Conservation (phyloP, 2,113 vertebrate species). For the Chinchilla lanigera region DNA sequence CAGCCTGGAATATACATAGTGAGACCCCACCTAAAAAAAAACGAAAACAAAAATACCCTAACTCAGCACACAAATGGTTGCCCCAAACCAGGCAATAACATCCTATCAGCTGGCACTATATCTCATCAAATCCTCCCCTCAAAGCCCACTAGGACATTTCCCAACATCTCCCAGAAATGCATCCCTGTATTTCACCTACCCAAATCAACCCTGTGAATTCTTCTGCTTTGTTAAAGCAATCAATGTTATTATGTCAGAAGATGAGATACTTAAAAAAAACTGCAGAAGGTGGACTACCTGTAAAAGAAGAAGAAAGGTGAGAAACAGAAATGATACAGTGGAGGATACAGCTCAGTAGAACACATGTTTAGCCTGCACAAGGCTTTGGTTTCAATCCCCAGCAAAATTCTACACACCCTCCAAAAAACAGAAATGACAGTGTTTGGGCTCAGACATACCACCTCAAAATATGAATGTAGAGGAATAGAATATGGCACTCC, state of each 20-base stretch:
- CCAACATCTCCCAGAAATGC: background rate
- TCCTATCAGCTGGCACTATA: background rate
- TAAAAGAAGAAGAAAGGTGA: slow-evolving; percentile 22
- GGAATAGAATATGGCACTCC: background rate
- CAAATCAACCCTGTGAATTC: background rate
- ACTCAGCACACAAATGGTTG: background rate
- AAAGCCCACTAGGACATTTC: background rate
- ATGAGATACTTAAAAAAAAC: background rate
- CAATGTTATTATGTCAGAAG: background rate
- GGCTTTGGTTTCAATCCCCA: background rate
- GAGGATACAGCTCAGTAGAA: background rate
- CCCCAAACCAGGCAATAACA: background rate
- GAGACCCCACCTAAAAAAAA: background rate
- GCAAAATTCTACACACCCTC: background rate
- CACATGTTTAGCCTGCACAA: background rate
- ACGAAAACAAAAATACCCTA: background rate
- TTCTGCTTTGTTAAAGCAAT: background rate
- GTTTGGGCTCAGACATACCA: background rate
- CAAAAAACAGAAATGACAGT: background rate
- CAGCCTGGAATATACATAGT: background rate
- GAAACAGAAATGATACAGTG: background rate
- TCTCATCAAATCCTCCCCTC: background rate
- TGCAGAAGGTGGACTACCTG: slow-evolving; percentile 14
- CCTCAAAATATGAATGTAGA: background rate
- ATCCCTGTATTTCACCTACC: background rate